Evolutionary conservation across 1,140 invertebrate genomes (phyloP), one percentile per base, ranked within the genome.

Genomic region (Euwallacea fornicatus): DNA sequence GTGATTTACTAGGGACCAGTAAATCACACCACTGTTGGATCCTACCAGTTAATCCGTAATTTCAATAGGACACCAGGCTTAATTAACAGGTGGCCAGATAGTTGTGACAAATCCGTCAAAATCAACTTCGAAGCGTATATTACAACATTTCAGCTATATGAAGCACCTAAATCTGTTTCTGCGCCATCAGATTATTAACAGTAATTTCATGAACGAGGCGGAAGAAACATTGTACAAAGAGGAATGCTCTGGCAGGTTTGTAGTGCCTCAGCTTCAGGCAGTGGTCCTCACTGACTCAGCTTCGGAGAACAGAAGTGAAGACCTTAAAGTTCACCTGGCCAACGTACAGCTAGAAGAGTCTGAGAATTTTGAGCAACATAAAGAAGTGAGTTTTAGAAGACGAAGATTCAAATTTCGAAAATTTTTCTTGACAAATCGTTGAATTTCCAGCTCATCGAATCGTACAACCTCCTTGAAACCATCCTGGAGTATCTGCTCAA

Each of bases 271-370:
- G 46, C 66, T 66, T n/a, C 43, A 15, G 3, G 10, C 58, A 64
- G 13, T 50, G 50, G 42, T 44, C 42, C 66, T 69, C 21, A n/a
- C 44, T n/a, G 55, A 46, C 15, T 47, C 41, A 7, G 50, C 53
- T 7, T 11, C 55, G 16, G 43, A 71, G 43, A 33, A 70, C 21
- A 60, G 50, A 76, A 71, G 59, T 62, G 75, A 78, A 10, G 61
- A 67, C 16, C 47, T 74, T 64, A 72, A 73, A 63, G 64, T 74
- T 42, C 64, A 74, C 42, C 68, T 74, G 58, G 65, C 67, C 8
- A 74, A 67, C 33, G 43, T 73, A 4, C 70, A 76, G 53, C 13
- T 76, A 33, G 75, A 75, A 43, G 76, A 77, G 63, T 47, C 73
- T 11, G 10, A 46, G 56, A 62, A 65, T 7, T 55, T 74, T 11